These are phyloP conservation scores for Artibeus jamaicensis DNA, from an alignment of 2,797 vertebrate species.

Conservation along the genomic window DNA sequence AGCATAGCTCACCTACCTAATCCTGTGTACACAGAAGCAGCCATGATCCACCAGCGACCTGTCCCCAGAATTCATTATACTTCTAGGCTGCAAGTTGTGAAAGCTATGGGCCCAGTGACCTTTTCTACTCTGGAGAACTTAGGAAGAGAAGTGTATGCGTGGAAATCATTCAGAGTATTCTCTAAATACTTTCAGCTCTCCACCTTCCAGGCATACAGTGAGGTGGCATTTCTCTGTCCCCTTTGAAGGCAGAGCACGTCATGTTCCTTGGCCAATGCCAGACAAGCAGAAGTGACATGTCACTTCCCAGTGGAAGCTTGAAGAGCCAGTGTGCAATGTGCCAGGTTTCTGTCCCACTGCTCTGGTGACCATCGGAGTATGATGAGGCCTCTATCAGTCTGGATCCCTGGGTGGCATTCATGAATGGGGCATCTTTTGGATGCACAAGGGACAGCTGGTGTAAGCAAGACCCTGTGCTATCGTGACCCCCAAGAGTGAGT, in stretches of 20 bases:
- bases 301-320: background rate
- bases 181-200: background rate
- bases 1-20: background rate
- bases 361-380: background rate
- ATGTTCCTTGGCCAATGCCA: background rate
- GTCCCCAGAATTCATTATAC: background rate
- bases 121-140: conserved; percentile 1
- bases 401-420: background rate
- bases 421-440: background rate
- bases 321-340: background rate
- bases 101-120: background rate
- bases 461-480: background rate
- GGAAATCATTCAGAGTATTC: background rate
- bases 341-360: background rate
- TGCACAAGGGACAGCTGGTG: background rate
- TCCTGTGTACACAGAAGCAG: background rate
- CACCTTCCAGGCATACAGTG: background rate
- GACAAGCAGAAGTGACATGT: background rate
- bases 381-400: background rate
- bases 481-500: background rate
- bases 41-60: background rate
- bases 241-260: background rate
- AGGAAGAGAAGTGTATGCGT: background rate
- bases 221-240: background rate
- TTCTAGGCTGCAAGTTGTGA: background rate